phyloP scores from a whole-genome alignment of 2,113 vertebrate species.

The Bos indicus region DNA sequence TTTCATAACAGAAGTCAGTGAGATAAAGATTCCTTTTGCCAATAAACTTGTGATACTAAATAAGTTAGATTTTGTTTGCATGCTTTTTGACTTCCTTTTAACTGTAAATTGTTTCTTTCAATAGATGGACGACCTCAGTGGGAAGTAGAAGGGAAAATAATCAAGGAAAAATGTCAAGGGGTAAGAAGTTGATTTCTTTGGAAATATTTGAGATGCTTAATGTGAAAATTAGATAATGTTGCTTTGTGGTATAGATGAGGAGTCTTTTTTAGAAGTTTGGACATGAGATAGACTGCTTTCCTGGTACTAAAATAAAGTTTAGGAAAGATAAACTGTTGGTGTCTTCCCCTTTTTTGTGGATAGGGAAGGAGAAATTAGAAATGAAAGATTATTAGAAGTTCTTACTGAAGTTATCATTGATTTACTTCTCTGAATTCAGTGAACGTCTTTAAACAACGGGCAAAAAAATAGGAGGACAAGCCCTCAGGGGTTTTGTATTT shows the following conservation, averaged over 20 bases:
- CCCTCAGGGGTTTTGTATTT: neutral
- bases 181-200: slow-evolving; percentile 84
- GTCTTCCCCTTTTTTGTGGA: neutral
- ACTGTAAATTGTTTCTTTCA: slow-evolving; percentile 70
- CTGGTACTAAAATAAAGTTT: slow-evolving; percentile 34
- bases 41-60: slow-evolving; percentile 8
- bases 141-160: slow-evolving; percentile 98
- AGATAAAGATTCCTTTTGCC: slow-evolving; percentile 15
- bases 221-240: slow-evolving; percentile 38
- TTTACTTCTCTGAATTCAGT: slow-evolving; percentile 26
- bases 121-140: slow-evolving; percentile 97
- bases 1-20: slow-evolving; percentile 7
- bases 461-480: neutral
- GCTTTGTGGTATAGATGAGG: neutral
- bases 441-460: neutral
- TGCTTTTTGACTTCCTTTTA: slow-evolving; percentile 64
- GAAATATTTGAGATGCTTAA: slow-evolving; percentile 46
- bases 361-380: neutral
- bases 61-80: slow-evolving; percentile 24
- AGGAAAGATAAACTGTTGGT: neutral
- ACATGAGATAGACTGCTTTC: neutral
- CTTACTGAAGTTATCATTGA: neutral
- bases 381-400: slow-evolving; percentile 23
- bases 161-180: slow-evolving; percentile 94
- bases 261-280: slow-evolving; percentile 15